Conservation (phyloP, 2,797 vertebrate species). For the Neosilurus hyrtlii region DNA sequence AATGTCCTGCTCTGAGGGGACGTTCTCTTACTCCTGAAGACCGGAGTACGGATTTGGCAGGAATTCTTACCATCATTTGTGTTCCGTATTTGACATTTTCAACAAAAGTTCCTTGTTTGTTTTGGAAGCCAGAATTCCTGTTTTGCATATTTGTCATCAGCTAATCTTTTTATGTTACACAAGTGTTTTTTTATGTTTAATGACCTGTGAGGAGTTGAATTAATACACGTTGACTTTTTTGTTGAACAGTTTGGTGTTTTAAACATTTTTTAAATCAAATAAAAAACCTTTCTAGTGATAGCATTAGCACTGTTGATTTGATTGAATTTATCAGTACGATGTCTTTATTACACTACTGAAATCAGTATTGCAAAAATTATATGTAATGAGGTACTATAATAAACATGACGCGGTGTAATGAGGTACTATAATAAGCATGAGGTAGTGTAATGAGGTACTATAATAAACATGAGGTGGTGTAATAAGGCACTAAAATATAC, state of each 20-base stretch:
- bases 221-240: background rate
- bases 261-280: background rate
- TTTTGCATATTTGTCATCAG: slow-evolving; percentile 25
- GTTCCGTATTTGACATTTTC: background rate
- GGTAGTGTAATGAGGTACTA: too few species aligned
- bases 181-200: slow-evolving; percentile 7
- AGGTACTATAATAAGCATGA: too few species aligned
- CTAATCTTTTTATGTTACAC: slow-evolving; percentile 25
- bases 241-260: slow-evolving; percentile 11
- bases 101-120: background rate
- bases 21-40: background rate
- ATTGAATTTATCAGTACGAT: background rate
- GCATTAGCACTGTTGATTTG: background rate
- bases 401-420: too few species aligned
- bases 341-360: background rate
- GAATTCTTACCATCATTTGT: slow-evolving; percentile 8
- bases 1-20: background rate
- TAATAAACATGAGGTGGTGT: too few species aligned
- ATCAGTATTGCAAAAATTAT: background rate
- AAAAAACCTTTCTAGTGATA: slow-evolving; percentile 5
- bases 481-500: background rate
- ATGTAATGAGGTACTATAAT: too few species aligned
- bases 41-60: background rate
- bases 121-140: slow-evolving; percentile 10
- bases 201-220: background rate